Evolutionary conservation across 2,113 vertebrate species (phyloP).

Genomic region (Steatornis caripensis): DNA sequence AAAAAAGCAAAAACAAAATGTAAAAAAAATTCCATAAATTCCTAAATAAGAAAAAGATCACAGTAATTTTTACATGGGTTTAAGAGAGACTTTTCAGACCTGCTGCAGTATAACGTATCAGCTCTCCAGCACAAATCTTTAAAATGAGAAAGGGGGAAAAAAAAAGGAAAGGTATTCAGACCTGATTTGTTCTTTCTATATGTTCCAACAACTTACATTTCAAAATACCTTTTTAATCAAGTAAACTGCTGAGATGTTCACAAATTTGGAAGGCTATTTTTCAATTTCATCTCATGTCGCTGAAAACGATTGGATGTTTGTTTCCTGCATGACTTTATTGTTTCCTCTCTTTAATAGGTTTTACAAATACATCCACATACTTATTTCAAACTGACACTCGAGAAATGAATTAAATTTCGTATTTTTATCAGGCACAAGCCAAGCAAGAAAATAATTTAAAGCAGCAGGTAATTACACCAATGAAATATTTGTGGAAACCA

Average conservation of each 20-base stretch:
- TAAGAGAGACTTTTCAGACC: neutral
- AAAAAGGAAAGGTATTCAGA: neutral
- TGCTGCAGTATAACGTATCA: neutral
- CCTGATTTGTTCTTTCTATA: neutral
- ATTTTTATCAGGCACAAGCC: conserved; percentile 49
- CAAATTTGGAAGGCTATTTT: neutral
- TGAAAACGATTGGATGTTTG: neutral
- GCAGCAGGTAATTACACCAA: conserved; percentile 61
- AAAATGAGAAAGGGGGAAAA: neutral
- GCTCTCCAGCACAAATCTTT: neutral
- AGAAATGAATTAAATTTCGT: conserved; percentile 20
- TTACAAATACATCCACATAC: neutral
- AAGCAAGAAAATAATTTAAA: conserved; percentile 54
- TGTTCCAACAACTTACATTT: neutral
- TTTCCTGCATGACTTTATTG: neutral
- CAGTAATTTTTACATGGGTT: neutral
- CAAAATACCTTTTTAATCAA: conserved; percentile 18
- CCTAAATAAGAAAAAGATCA: neutral
- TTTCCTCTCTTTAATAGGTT: neutral
- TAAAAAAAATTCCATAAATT: neutral
- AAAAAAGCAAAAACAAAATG: neutral
- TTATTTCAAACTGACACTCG: conserved; percentile 15
- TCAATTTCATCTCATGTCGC: neutral
- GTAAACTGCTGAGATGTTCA: neutral
- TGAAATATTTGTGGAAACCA: conserved; percentile 72